A percentile compares a stretch with the other conserved stretches of the same genome.
Evolutionary conservation across 37 sponge, comb jelly and placozoan genomes (phyloP).

Genomic region (Diacarnus erythraeanus): DNA sequence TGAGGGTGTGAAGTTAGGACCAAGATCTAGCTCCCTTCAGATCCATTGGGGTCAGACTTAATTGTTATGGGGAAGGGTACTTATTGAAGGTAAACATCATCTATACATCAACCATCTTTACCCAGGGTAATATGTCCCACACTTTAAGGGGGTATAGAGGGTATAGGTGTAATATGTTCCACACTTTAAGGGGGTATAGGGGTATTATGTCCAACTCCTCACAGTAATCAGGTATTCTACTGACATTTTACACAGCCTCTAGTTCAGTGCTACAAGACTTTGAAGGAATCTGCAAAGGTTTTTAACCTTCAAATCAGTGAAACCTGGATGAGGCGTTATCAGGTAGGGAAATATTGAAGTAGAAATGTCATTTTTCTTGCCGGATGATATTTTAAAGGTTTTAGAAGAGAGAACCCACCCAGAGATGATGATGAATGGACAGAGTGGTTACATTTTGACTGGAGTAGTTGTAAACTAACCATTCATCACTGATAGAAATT

Average conservation of each 20-base stretch:
- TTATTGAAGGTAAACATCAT: no score
- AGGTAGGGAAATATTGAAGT: constrained; percentile 47
- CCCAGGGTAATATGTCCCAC: no score
- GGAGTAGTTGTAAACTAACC: neutral
- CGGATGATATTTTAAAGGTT: constrained; percentile 26
- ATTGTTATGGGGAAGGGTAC: no score
- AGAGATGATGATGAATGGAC: constrained; percentile 57
- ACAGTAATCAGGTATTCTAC: no score
- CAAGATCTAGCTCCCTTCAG: no score
- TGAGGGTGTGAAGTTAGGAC: no score
- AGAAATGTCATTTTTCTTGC: neutral
- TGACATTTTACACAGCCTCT: constrained; percentile 80
- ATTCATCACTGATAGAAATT: no score
- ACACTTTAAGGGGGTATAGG: neutral
- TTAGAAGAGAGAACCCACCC: constrained; percentile 69
- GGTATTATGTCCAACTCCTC: neutral
- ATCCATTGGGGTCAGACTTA: no score
- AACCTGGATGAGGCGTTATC: constrained; percentile 79
- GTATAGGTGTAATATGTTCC: no score
- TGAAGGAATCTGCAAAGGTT: constrained; percentile 47
- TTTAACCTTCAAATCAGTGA: constrained; percentile 73
- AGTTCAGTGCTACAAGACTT: constrained; percentile 40
- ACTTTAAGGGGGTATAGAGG: neutral
- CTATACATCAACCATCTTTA: no score
- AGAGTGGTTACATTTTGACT: constrained; percentile 58